These are phyloP conservation scores for Geopemphigus sp. DNA, from an alignment of 1,140 invertebrate genomes.

Conservation along the genomic window DNA sequence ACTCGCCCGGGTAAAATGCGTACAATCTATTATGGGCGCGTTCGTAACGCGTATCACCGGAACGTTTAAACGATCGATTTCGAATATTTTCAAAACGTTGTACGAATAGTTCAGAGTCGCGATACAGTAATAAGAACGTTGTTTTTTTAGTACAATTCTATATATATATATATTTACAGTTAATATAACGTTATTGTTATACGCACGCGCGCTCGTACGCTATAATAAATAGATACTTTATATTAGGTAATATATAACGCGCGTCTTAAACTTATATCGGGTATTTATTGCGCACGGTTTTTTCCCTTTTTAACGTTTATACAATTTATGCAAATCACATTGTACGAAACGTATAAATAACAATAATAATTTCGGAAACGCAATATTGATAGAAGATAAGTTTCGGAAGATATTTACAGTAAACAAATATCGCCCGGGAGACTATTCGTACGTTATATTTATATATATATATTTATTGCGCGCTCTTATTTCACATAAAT, in stretches of 20 bases:
- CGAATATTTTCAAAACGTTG: too few species aligned
- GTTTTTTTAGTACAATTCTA: too few species aligned
- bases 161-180: too few species aligned
- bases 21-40: too few species aligned
- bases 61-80: too few species aligned
- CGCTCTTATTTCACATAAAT: slow-evolving; percentile 12
- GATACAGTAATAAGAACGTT: too few species aligned
- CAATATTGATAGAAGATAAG: background rate
- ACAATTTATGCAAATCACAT: background rate
- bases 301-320: background rate
- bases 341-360: slow-evolving; percentile 6
- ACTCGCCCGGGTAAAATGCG: too few species aligned
- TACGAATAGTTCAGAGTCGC: too few species aligned
- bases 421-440: slow-evolving; percentile 18
- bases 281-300: background rate
- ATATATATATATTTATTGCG: background rate
- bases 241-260: background rate
- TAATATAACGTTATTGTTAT: too few species aligned
- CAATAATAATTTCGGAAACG: background rate
- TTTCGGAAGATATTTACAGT: slow-evolving; percentile 13
- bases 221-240: too few species aligned
- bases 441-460: background rate
- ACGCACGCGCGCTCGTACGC: too few species aligned
- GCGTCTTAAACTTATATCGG: background rate
- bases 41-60: too few species aligned